Percentiles rank a stretch among this genome's conserved stretches.
Conservation (phyloP, 1,140 invertebrate species). For the Cyclina sinensis region DNA sequence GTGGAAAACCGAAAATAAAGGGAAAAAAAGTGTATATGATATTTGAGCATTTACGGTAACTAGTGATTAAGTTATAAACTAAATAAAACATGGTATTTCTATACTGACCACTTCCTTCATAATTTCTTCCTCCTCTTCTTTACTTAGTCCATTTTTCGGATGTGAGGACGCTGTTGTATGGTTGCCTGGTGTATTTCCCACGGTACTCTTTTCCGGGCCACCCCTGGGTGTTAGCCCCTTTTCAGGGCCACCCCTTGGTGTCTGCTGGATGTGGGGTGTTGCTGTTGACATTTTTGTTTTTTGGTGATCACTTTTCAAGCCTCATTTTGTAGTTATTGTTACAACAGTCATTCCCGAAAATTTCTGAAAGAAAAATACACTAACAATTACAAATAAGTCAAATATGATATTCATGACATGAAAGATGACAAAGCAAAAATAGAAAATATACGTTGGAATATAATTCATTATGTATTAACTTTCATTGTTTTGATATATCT, state of each 20-base stretch:
- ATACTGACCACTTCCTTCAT: slow-evolving; percentile 64
- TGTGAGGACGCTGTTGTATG: not conserved
- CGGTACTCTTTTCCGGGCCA: not conserved
- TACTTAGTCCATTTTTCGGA: slow-evolving; percentile 18
- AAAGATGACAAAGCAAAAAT: too few species aligned
- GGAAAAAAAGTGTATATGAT: too few species aligned
- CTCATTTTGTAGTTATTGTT: not conserved
- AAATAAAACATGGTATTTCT: too few species aligned
- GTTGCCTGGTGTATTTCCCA: not conserved
- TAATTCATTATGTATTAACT: too few species aligned
- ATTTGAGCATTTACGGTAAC: too few species aligned
- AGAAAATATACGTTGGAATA: too few species aligned
- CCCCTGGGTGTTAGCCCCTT: not conserved
- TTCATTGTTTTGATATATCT: too few species aligned
- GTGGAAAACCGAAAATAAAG: too few species aligned
- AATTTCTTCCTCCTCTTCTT: slow-evolving; percentile 62
- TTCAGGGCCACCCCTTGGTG: not conserved
- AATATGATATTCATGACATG: too few species aligned
- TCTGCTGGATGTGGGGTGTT: not conserved
- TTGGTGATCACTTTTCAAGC: not conserved
- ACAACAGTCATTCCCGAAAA: not conserved
- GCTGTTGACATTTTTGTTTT: not conserved
- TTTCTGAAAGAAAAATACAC: too few species aligned
- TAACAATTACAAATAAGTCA: too few species aligned
- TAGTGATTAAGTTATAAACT: too few species aligned